These are phyloP conservation scores for Ovis aries DNA, from an alignment of 2,113 vertebrate species.

Conservation along the genomic window ARS-UI_Ramb_v3.0 NC_056063.1:66332001-66332500, in stretches of 20 bases:
- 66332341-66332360: neutral
- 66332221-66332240: neutral
- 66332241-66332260: neutral
- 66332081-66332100: constrained; percentile 9
- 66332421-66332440: neutral
- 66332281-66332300: neutral
- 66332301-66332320: neutral
- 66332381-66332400: neutral
- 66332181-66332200: neutral
- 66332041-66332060: constrained; percentile 2
- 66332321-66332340: neutral
- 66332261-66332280: neutral
- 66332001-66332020: constrained; percentile 28
- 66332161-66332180: neutral
- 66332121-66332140: neutral
- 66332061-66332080: neutral
- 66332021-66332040: constrained; percentile 7
- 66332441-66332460: neutral
- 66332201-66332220: neutral
- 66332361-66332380: neutral
- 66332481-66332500: neutral
- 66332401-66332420: neutral
- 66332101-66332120: neutral
- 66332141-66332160: neutral
- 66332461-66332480: neutral